These are phyloP conservation scores for Eledone cirrhosa DNA, from an alignment of 2,888 invertebrate genomes.

Conservation along the genomic window DNA sequence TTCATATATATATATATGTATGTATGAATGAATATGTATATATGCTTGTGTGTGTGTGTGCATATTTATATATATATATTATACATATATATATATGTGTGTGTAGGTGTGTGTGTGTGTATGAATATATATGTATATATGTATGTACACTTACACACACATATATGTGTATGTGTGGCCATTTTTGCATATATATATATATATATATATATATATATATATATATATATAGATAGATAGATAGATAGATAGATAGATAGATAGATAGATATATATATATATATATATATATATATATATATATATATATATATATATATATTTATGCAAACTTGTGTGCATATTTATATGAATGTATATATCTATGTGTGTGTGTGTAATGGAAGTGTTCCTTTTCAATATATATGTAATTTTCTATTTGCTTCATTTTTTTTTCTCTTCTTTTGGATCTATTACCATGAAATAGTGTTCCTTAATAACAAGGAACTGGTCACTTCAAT, in stretches of 20 bases:
- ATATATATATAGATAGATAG: neutral
- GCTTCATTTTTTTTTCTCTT: too few species aligned
- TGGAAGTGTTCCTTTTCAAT: too few species aligned
- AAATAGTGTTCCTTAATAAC: too few species aligned
- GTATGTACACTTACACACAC: neutral
- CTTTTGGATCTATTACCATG: too few species aligned
- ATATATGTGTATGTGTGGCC: neutral
- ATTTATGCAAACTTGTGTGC: neutral
- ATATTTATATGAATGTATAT: neutral
- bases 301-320: slow-evolving; percentile 14
- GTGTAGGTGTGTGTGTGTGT: neutral
- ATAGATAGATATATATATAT: neutral
- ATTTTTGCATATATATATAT: neutral
- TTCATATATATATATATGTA: too few species aligned
- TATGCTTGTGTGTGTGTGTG: neutral
- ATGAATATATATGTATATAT: neutral
- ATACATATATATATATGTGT: too few species aligned
- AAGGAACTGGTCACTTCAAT: too few species aligned
- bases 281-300: neutral
- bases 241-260: neutral
- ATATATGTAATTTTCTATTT: too few species aligned
- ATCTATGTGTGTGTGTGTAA: too few species aligned
- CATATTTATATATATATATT: neutral
- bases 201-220: neutral
- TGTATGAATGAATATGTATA: neutral